These are phyloP conservation scores for Chrysina gloriosa DNA, from an alignment of 2,888 invertebrate species.

Conservation along the genomic window DNA sequence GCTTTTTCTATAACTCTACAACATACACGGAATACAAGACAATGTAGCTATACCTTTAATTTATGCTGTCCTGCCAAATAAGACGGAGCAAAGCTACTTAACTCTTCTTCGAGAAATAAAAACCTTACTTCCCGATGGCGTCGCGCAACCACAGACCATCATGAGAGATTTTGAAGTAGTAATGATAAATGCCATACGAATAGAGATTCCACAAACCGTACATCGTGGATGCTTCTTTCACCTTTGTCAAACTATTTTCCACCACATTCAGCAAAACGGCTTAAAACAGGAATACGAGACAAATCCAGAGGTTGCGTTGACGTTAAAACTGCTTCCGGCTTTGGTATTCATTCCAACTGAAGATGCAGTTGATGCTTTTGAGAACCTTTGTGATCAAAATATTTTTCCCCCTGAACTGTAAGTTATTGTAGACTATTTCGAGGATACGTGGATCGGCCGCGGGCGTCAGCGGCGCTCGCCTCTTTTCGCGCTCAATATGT, in stretches of 20 bases:
- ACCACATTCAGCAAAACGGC: constrained; percentile 41
- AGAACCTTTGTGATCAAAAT: too few species aligned
- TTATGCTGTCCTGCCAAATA: too few species aligned
- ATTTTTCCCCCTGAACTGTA: too few species aligned
- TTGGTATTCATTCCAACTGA: not conserved
- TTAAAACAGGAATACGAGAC: constrained; percentile 35
- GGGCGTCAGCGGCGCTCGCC: not conserved
- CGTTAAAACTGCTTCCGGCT: not conserved
- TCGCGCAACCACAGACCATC: not conserved
- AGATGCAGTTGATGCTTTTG: not conserved
- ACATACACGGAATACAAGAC: too few species aligned
- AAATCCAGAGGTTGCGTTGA: constrained; percentile 42
- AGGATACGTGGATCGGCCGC: not conserved
- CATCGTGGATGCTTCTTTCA: constrained; percentile 46
- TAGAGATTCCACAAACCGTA: constrained; percentile 31
- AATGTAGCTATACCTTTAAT: too few species aligned
- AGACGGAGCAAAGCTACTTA: too few species aligned
- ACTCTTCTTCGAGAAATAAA: too few species aligned
- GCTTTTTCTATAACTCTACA: too few species aligned
- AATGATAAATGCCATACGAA: constrained; percentile 35
- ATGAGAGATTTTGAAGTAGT: constrained; percentile 15
- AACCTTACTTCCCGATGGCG: too few species aligned
- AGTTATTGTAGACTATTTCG: not conserved
- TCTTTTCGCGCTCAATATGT: constrained; percentile 30
- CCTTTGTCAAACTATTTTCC: constrained; percentile 43